These are phyloP conservation scores for Sacculina carcini DNA, from an alignment of 2,888 invertebrate genomes.

Conservation along the genomic window DNA sequence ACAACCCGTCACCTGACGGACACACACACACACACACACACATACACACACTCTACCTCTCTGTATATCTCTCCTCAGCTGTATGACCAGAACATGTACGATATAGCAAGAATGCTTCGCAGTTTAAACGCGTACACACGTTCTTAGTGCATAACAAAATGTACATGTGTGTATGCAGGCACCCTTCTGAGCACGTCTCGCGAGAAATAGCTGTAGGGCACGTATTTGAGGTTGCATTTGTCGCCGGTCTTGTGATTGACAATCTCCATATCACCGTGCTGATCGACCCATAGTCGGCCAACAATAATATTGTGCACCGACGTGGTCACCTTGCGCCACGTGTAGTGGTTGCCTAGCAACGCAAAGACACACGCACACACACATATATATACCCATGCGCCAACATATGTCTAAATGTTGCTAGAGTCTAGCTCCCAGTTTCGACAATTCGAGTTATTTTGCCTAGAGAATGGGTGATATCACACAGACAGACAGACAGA, in stretches of 20 bases:
- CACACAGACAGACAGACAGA: not conserved
- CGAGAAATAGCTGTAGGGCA: slow-evolving; percentile 94
- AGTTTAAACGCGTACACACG: not conserved
- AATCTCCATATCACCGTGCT: slow-evolving; percentile 98
- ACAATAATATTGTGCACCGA: slow-evolving; percentile 99
- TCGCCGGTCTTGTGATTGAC: slow-evolving; percentile 64
- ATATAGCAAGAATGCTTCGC: not conserved
- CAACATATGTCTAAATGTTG: not conserved
- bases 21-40: not conserved
- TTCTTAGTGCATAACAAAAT: too few relatives aligned
- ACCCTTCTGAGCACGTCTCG: slow-evolving; percentile 80
- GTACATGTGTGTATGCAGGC: too few relatives aligned
- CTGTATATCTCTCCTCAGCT: not conserved
- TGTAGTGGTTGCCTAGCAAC: slow-evolving; percentile 52
- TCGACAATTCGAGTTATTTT: not conserved
- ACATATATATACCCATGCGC: not conserved
- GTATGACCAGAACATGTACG: not conserved
- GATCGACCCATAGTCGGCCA: slow-evolving; percentile 97
- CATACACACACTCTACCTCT: not conserved
- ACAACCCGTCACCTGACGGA: slow-evolving; percentile 36
- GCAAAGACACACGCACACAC: slow-evolving; percentile 11
- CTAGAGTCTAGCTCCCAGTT: not conserved
- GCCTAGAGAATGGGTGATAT: not conserved
- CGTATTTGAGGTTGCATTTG: slow-evolving; percentile 86
- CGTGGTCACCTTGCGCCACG: slow-evolving; percentile 93